Evolutionary conservation across 2,888 invertebrate genomes (phyloP).

Genomic region (Nomada hirtipes): DNA sequence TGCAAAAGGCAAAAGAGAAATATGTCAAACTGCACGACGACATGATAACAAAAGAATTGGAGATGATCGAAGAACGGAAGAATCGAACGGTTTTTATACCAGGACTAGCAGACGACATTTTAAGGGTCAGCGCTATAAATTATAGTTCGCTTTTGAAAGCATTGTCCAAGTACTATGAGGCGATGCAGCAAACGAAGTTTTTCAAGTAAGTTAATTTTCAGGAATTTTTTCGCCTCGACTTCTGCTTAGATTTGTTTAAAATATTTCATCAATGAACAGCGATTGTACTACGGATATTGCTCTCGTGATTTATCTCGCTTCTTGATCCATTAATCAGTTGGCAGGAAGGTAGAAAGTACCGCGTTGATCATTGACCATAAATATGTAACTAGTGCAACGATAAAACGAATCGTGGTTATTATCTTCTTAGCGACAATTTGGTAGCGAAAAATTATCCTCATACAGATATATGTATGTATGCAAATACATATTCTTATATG

Average conservation of each 20-base stretch:
- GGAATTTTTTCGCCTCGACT: neutral
- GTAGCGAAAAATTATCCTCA: too few relatives aligned
- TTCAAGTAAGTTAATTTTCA: constrained; percentile 84
- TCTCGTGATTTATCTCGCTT: neutral
- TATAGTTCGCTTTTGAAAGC: constrained; percentile 84
- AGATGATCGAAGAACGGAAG: constrained; percentile 62
- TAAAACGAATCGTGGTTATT: neutral
- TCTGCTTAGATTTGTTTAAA: neutral
- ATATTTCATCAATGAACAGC: neutral
- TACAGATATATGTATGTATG: neutral
- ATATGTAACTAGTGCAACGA: constrained; percentile 7
- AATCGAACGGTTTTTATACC: constrained; percentile 79
- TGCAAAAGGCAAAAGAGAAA: constrained; percentile 76
- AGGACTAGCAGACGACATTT: constrained; percentile 84
- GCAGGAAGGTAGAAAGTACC: neutral
- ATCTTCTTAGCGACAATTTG: neutral
- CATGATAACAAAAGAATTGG: constrained; percentile 69
- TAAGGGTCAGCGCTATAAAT: constrained; percentile 85
- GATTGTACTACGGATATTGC: neutral
- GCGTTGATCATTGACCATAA: neutral
- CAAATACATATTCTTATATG: neutral
- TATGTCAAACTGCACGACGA: constrained; percentile 78
- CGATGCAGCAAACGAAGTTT: constrained; percentile 84
- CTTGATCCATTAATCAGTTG: neutral
- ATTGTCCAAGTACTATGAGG: constrained; percentile 81